Evolutionary conservation across 2,113 vertebrate species (phyloP).

Genomic region (Phasianus colchicus): DNA sequence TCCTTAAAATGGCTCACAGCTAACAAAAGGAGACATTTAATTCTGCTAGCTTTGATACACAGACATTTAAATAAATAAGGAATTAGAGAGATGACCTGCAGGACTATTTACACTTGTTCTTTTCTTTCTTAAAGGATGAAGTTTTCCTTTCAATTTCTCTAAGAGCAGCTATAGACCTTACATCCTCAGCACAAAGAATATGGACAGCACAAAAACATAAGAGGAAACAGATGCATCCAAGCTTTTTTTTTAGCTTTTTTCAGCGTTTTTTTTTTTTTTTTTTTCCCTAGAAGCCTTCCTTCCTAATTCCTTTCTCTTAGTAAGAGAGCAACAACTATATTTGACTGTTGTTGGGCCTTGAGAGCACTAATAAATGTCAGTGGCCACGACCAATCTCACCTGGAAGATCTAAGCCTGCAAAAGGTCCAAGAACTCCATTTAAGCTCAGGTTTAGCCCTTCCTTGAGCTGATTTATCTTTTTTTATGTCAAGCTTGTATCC

Average conservation of each 20-base stretch:
- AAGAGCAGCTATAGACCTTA: neutral
- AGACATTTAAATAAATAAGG: constrained; percentile 72
- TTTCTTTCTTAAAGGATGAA: constrained; percentile 52
- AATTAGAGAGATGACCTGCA: constrained; percentile 45
- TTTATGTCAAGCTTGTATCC: neutral
- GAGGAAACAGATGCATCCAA: neutral
- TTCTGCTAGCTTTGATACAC: constrained; percentile 25
- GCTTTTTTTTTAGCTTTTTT: accelerated
- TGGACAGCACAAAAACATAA: neutral
- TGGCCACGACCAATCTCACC: neutral
- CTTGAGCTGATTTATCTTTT: accelerated
- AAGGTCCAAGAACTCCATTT: neutral
- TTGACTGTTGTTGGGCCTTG: neutral
- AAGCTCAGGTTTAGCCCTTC: neutral
- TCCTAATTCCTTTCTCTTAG: neutral
- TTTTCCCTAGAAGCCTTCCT: neutral
- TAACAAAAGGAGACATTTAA: constrained; percentile 22
- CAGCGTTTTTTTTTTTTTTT: accelerated
- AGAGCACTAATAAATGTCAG: neutral
- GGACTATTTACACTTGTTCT: constrained; percentile 43
- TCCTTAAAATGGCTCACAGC: constrained; percentile 24
- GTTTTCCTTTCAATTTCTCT: constrained; percentile 53
- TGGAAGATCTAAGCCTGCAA: neutral
- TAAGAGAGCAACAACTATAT: neutral
- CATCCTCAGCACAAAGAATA: neutral